These are phyloP conservation scores for Lasioglossum figueresi DNA, from an alignment of 2,888 invertebrate species.

Conservation along the genomic window DNA sequence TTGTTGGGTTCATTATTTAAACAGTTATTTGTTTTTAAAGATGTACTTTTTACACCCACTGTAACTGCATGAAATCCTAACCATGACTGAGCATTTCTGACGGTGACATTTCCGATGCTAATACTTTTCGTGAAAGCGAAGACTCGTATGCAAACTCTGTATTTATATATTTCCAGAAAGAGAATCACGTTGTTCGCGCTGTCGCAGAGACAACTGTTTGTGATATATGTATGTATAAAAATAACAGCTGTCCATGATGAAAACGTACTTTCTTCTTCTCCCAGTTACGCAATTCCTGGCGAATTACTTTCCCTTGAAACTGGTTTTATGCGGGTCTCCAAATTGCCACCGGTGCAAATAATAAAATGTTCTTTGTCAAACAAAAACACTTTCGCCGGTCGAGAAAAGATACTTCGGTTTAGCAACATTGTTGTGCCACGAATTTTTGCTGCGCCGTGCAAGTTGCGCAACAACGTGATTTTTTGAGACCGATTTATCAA, in stretches of 20 bases:
- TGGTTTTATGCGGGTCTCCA: not conserved
- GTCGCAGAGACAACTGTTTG: not conserved
- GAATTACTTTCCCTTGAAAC: conserved; percentile 35
- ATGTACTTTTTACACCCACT: too few species aligned
- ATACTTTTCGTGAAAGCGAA: not conserved
- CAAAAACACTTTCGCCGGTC: not conserved
- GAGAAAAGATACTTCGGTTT: not conserved
- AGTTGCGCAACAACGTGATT: not conserved
- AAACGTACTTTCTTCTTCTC: conserved; percentile 28
- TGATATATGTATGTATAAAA: not conserved
- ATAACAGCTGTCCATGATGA: not conserved
- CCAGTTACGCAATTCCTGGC: conserved; percentile 10
- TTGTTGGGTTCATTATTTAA: too few species aligned
- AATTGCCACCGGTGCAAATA: not conserved
- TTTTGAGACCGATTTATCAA: not conserved
- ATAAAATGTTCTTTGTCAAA: not conserved
- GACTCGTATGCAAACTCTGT: not conserved
- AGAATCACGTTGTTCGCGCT: not conserved
- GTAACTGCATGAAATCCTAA: not conserved
- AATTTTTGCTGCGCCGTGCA: not conserved
- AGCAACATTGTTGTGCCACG: not conserved
- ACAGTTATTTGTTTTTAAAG: too few species aligned
- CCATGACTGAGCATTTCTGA: not conserved
- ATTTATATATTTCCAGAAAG: not conserved
- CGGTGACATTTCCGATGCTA: not conserved